phyloP scores from a whole-genome alignment of 2,113 vertebrate species.

The Aspiorhynchus laticeps region DNA sequence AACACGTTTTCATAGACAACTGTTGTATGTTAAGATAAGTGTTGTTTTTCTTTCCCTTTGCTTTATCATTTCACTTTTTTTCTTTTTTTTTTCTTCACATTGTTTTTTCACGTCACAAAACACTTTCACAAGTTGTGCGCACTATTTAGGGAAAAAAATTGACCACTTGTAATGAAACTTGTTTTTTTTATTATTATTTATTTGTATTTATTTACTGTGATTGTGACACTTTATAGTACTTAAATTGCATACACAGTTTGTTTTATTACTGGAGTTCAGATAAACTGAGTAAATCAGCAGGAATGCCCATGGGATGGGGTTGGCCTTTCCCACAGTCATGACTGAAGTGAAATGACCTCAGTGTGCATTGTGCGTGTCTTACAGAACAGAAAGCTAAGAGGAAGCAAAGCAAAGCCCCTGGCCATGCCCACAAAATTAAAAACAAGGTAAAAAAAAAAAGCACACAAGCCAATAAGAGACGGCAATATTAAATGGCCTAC shows the following conservation, averaged over 20 bases:
- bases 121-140: slow-evolving; percentile 8
- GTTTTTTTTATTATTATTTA: not conserved
- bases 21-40: slow-evolving; percentile 53
- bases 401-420: slow-evolving; percentile 55
- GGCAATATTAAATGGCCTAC: not conserved
- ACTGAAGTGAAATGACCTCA: slow-evolving; percentile 24
- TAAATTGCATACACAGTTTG: not conserved
- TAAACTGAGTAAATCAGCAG: not conserved
- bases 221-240: not conserved
- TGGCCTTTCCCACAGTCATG: not conserved
- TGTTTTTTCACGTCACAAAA: not conserved
- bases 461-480: not conserved
- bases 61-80: slow-evolving; percentile 45
- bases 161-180: too few relatives aligned
- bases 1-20: slow-evolving; percentile 54
- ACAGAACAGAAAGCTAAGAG: slow-evolving; percentile 57
- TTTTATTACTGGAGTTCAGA: too few relatives aligned
- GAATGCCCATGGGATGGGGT: not conserved
- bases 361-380: slow-evolving; percentile 56
- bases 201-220: not conserved
- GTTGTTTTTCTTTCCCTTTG: slow-evolving; percentile 44
- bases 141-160: not conserved
- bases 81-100: too few relatives aligned
- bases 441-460: slow-evolving; percentile 49
- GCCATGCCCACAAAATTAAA: slow-evolving; percentile 51